Conservation (phyloP, 2,888 invertebrate species). For the Drosophila greeni region DNA sequence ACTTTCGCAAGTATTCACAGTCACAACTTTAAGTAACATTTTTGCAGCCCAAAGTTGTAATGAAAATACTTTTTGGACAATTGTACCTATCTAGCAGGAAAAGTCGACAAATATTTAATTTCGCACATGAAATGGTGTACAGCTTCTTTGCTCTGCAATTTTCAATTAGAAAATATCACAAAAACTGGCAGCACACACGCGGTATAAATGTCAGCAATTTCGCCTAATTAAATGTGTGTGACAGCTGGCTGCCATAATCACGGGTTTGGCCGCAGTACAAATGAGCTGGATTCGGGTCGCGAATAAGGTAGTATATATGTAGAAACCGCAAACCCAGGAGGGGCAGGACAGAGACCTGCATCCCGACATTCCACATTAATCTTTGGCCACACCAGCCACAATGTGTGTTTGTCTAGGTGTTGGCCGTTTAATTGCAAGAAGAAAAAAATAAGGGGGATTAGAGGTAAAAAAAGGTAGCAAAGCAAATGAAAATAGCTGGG, state of each 20-base stretch:
- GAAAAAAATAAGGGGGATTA: not conserved
- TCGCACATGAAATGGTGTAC: not conserved
- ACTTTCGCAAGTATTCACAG: not conserved
- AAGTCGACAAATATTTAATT: not conserved
- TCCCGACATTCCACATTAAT: conserved; percentile 39
- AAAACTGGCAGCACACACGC: conserved; percentile 8
- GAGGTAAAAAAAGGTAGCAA: conserved; percentile 11
- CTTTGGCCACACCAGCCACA: conserved; percentile 60
- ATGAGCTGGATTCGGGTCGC: conserved; percentile 59
- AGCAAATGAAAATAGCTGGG: conserved; percentile 48
- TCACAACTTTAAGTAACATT: not conserved
- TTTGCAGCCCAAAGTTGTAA: not conserved
- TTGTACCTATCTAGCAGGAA: not conserved
- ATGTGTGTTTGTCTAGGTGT: conserved; percentile 56
- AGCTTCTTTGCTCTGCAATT: conserved; percentile 5
- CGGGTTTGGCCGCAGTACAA: conserved; percentile 54
- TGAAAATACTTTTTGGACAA: conserved; percentile 1
- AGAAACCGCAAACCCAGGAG: conserved; percentile 25
- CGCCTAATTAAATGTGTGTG: conserved; percentile 57
- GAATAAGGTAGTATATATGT: conserved; percentile 34
- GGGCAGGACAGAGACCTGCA: conserved; percentile 42
- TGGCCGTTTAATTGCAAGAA: conserved; percentile 59
- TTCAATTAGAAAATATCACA: conserved; percentile 32
- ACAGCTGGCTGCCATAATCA: conserved; percentile 54
- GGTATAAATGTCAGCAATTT: conserved; percentile 51